Evolutionary conservation across 2,113 vertebrate genomes (phyloP).

Genomic region (Rattus rattus): DNA sequence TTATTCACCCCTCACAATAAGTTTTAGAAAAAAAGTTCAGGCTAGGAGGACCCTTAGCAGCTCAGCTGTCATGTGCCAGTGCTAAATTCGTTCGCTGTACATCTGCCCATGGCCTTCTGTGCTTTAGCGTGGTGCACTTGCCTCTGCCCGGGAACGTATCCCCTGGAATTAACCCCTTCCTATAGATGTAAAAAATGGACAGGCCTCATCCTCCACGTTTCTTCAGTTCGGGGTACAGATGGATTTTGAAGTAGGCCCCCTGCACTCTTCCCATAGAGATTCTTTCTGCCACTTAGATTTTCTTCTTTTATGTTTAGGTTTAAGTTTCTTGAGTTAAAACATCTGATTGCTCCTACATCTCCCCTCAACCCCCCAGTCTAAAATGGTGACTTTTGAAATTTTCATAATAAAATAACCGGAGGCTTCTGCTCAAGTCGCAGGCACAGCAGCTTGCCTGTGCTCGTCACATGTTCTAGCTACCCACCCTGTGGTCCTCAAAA

Average conservation of each 20-base stretch:
- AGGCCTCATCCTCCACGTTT: neutral
- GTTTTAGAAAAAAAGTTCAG: neutral
- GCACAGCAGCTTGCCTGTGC: neutral
- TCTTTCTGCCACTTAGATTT: neutral
- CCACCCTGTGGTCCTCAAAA: neutral
- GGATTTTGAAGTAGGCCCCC: too few relatives aligned
- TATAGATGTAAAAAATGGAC: neutral
- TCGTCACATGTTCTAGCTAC: neutral
- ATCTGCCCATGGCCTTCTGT: neutral
- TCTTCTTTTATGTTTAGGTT: neutral
- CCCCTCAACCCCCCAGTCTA: neutral
- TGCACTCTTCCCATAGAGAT: neutral
- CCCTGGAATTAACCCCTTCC: neutral
- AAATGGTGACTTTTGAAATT: neutral
- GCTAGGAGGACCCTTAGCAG: too few relatives aligned
- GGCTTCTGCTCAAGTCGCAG: neutral
- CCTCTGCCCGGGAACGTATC: neutral
- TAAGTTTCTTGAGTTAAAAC: neutral
- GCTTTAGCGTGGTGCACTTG: neutral
- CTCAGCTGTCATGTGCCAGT: neutral
- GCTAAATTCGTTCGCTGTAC: neutral
- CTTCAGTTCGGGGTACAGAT: neutral
- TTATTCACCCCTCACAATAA: neutral
- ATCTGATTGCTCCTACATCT: neutral
- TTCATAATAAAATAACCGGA: neutral